Evolutionary conservation across 2,113 vertebrate species (phyloP).

Genomic region (Hydrochoerus hydrochaeris): DNA sequence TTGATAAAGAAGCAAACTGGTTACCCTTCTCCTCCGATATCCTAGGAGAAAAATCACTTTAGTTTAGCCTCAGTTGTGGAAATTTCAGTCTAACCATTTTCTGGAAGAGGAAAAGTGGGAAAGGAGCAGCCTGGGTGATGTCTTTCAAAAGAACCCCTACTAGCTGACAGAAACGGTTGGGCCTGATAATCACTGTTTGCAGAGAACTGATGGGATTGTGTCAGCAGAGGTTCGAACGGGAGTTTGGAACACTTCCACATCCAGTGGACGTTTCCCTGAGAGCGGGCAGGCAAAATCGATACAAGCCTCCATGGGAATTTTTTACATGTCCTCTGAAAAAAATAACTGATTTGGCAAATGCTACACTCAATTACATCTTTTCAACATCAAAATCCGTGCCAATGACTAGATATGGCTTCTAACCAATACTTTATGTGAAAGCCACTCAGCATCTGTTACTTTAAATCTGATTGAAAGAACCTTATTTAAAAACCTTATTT

Average conservation of each 20-base stretch:
- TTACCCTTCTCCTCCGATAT: neutral
- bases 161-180: conserved; percentile 49
- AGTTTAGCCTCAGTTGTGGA: neutral
- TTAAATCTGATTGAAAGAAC: neutral
- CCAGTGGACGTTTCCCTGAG: neutral
- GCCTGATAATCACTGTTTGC: conserved; percentile 56
- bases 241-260: neutral
- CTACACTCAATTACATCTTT: neutral
- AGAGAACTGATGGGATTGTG: conserved; percentile 44
- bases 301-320: neutral
- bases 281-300: neutral
- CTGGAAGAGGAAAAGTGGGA: neutral
- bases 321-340: conserved; percentile 10
- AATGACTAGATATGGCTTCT: neutral
- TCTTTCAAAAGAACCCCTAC: conserved; percentile 30
- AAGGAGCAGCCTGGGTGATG: neutral
- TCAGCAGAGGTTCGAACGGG: conserved; percentile 39
- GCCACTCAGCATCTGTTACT: conserved; percentile 8
- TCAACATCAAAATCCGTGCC: neutral
- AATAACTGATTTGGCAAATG: conserved; percentile 25
- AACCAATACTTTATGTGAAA: conserved; percentile 5
- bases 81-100: conserved; percentile 18
- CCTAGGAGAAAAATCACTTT: neutral
- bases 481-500: conserved; percentile 4
- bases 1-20: neutral